A percentile compares a stretch with the other conserved stretches of the same genome.
phyloP scores from a whole-genome alignment of 1,140 invertebrate species.

The Amyelois transitella region DNA sequence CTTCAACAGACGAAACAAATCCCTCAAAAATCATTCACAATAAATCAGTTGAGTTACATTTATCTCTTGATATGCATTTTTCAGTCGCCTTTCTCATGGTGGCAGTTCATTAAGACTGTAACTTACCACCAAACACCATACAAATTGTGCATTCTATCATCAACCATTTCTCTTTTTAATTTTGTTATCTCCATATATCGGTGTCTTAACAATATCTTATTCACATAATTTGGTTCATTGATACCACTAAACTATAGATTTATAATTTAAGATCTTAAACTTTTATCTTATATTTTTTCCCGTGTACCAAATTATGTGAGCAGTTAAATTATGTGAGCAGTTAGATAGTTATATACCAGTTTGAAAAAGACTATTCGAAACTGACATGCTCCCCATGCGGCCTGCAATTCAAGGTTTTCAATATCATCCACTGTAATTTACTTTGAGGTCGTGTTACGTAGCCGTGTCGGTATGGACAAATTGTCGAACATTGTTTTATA shows the following conservation, averaged over 20 bases:
- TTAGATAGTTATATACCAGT: too few species aligned
- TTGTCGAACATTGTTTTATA: not conserved
- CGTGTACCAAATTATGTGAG: too few species aligned
- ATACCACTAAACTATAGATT: too few species aligned
- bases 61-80: not conserved
- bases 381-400: not conserved
- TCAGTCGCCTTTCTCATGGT: not conserved
- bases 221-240: too few species aligned
- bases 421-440: not conserved
- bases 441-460: not conserved
- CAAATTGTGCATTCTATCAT: too few species aligned
- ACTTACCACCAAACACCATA: too few species aligned
- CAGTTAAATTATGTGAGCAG: too few species aligned
- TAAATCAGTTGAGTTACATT: not conserved
- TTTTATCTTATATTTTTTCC: too few species aligned
- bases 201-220: too few species aligned
- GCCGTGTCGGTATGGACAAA: not conserved
- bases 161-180: too few species aligned
- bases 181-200: too few species aligned
- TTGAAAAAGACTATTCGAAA: not conserved
- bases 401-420: not conserved
- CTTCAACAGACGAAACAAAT: not conserved
- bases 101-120: not conserved
- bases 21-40: not conserved
- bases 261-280: too few species aligned